Evolutionary conservation across 2,113 vertebrate genomes (phyloP), one percentile per base, ranked within the genome.

Genomic region (Microcebus ravelobensis): DNA sequence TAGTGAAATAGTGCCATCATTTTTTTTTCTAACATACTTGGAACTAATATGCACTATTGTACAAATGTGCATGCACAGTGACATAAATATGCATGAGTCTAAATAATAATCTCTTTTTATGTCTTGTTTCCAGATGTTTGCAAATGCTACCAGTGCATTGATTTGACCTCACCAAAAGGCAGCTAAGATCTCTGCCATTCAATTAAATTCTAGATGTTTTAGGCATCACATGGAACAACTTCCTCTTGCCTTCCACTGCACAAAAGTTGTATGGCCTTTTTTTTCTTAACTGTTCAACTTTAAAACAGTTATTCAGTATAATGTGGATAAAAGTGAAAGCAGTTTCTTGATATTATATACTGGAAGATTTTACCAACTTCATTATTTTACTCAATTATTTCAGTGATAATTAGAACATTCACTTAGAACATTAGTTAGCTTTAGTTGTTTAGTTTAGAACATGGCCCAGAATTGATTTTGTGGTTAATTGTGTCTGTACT

Each of bases 111-210:
- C 68, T 85, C 84, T 70, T 87, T 95, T 95, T 86, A 95, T 89
- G 79, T 96, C 63, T 95, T 90, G 15, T 92, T 94, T 87, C 92
- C 70, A 90, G 87, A 97, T 97, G 80, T 88, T 95, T 96, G 55
- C 73, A 90, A 70, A 96, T 76, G 94, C 21, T 73, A 81, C 50
- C 36, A 65, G 81, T 70, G 21, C 15, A 65, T 18, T 94, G 63
- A 61, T 71, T 70, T 96, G 88, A 95, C 81, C 61, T 48, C 45
- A 77, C 71, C 81, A 84, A 39, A 74, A 83, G 25, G 36, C 45
- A 39, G 29, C 50, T 63, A 42, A 80, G 86, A 20, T 83, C 31
- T 61, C 82, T 90, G 55, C 39, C 48, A 42, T 71, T 89, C 29
- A 57, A 0, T 10, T 42, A 79, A 92, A 70, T 91, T 11, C 36